Evolutionary conservation across 2,888 invertebrate genomes (phyloP).

Genomic region (Choristoneura rosaceana): DNA sequence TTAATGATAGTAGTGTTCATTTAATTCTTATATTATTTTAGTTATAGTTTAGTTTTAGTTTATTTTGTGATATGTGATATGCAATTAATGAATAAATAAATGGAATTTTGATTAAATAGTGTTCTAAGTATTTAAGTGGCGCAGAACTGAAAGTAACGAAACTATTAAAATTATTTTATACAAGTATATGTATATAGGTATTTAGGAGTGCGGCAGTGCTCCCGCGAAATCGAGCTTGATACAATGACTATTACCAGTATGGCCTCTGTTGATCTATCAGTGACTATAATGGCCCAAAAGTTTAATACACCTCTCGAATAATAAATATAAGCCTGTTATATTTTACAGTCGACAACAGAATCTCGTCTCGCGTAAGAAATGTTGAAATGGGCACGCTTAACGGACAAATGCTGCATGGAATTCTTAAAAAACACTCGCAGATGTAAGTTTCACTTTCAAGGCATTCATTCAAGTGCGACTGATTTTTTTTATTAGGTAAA

Average conservation of each 20-base stretch:
- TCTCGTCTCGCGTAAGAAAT: slow-evolving; percentile 26
- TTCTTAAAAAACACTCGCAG: slow-evolving; percentile 32
- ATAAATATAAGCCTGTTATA: slow-evolving; percentile 13
- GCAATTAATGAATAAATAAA: no score
- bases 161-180: no score
- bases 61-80: no score
- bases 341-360: slow-evolving; percentile 26
- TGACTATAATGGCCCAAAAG: neutral
- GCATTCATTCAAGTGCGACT: slow-evolving; percentile 40
- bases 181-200: no score
- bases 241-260: neutral
- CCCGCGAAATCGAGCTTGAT: no score
- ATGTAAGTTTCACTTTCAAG: slow-evolving; percentile 44
- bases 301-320: neutral
- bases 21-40: no score
- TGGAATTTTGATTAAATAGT: no score
- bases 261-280: neutral
- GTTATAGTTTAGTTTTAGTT: no score
- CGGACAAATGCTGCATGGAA: slow-evolving; percentile 37
- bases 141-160: no score
- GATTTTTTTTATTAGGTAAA: slow-evolving; percentile 5
- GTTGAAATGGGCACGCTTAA: slow-evolving; percentile 41
- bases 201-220: no score
- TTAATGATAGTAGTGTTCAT: no score
- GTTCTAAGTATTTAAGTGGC: no score